These are phyloP conservation scores for Brachypteracias leptosomus DNA, from an alignment of 2,113 vertebrate species.

Conservation along the genomic window DNA sequence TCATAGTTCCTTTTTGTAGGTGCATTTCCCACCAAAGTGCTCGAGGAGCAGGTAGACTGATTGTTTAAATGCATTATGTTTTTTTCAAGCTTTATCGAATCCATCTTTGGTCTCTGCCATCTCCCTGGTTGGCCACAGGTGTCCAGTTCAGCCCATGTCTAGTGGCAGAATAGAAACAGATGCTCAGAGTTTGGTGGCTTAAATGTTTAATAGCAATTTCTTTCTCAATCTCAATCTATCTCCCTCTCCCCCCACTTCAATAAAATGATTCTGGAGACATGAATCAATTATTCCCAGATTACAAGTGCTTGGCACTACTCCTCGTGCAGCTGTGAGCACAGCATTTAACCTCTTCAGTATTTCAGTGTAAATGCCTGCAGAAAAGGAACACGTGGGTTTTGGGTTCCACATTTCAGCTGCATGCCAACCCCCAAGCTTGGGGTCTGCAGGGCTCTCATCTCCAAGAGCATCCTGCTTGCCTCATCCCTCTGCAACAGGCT, in stretches of 20 bases:
- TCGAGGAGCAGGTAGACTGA: neutral
- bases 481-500: neutral
- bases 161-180: neutral
- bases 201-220: neutral
- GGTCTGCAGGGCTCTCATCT: neutral
- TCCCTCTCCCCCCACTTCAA: neutral
- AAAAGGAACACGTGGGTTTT: neutral
- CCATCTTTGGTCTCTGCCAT: neutral
- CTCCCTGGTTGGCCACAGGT: neutral
- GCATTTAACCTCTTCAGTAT: neutral
- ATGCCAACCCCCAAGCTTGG: neutral
- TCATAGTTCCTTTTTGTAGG: neutral
- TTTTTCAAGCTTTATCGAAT: neutral
- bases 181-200: neutral
- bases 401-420: neutral
- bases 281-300: conserved; percentile 24
- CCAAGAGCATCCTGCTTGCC: neutral
- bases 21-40: neutral
- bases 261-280: neutral
- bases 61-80: neutral
- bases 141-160: neutral
- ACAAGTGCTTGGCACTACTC: neutral
- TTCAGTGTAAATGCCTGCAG: neutral
- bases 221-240: neutral
- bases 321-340: neutral